These are phyloP conservation scores for Melopsittacus undulatus DNA, from an alignment of 2,797 vertebrate species.

Conservation along the genomic window DNA sequence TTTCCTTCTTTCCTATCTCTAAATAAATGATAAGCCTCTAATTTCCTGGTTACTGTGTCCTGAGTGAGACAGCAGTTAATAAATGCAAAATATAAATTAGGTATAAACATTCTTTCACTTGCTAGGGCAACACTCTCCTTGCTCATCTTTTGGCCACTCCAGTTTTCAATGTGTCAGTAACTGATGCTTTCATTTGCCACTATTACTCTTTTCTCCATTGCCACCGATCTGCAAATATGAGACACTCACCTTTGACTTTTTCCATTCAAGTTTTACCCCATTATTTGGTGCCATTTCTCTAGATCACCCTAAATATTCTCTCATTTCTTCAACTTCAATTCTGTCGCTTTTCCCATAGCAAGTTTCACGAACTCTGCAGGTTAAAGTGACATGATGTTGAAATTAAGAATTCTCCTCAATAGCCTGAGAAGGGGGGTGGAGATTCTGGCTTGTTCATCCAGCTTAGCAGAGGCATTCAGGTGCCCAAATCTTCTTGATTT, in stretches of 20 bases:
- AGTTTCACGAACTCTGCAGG: not conserved
- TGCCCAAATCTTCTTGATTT: not conserved
- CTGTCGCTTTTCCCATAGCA: not conserved
- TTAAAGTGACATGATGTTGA: not conserved
- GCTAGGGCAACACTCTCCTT: not conserved
- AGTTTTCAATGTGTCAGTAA: not conserved
- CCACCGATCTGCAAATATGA: not conserved
- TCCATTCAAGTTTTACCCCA: not conserved
- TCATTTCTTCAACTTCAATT: not conserved
- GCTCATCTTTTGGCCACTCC: not conserved
- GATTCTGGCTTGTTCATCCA: not conserved
- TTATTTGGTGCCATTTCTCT: not conserved
- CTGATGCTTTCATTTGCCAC: not conserved
- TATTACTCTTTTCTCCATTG: not conserved
- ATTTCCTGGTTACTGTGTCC: not conserved
- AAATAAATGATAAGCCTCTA: not conserved
- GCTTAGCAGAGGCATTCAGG: not conserved
- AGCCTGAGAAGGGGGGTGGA: not conserved
- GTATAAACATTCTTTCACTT: not conserved
- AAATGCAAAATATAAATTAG: not conserved
- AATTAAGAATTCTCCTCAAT: not conserved
- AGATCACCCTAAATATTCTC: not conserved
- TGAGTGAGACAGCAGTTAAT: not conserved
- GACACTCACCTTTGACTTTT: not conserved
- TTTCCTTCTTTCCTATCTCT: not conserved